Base-by-base conservation (phyloP, 1,140 invertebrate species). In the Drosophila pachea region DNA sequence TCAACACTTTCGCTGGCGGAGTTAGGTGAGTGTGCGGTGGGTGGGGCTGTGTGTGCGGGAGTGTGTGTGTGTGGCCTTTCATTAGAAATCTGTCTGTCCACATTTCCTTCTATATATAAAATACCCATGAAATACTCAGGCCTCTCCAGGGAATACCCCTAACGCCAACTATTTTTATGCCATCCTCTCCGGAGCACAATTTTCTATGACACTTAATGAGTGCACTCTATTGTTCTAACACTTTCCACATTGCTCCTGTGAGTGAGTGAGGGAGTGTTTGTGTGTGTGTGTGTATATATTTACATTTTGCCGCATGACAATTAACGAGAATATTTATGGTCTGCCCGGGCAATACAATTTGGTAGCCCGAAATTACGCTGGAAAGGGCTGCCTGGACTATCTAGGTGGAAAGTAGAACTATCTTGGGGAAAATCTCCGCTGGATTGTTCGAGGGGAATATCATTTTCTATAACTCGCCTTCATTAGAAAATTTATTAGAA, bases 301-400 rank as follows among this genome's bases (percentile, higher is more conserved):
- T 67, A 67, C 64, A 68, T 42, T 56, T 71, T 36, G 53, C 61
- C 62, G 53, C 35, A 48, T 31, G 65, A 47, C 64, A 84, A 86
- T 84, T 84, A 86, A 76, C 79, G 60, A 76, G 73, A 84, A 68
- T 76, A 74, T 86, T 79, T 86, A 84, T 62, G 68, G 33, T 68
- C 54, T 32, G 12, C n/a, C 67, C 56, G 59, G 53, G 32, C 61
- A 65, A 68, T 63, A 62, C 55, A 67, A 52, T 66, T 43, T 36
- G 32, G 33, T n/a, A 14, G 14, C 29, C 9, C 31, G 31, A 14
- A 43, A 52, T 35, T 50, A 47, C 9, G 14, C 45, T 45, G 5
- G 22, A 68, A 47, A 60, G 35, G 35, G 36, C 14, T 36, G 33
- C 3, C 22, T 49, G 22, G 22, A 4, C 22, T 22, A 22, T 22